Evolutionary conservation across 2,797 vertebrate genomes (phyloP), one percentile per base, ranked within the genome.

Genomic region (Sebastes melanostomus): DNA sequence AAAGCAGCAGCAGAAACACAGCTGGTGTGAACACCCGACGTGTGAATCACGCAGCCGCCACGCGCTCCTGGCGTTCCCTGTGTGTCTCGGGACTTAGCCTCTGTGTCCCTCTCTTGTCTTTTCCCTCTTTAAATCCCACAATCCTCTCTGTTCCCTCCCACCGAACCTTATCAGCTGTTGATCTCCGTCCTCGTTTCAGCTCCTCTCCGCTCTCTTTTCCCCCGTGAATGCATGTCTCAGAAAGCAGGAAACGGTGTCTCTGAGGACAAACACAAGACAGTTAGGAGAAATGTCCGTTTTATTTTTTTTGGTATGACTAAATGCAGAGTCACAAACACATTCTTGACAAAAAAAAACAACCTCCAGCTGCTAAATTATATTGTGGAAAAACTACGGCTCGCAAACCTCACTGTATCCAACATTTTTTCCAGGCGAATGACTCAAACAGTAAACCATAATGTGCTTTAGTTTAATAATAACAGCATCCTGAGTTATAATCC

Each of bases 91-190:
- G 36, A 36, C 36, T 36, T 36, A 24, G 54, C 38, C 56, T 18
- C 4, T 2, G 36, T 50, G 66, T 82, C 62, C 65, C 54, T 66
- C 36, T 59, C 38, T 68, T 80, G 54, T 80, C 70, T 72, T 63
- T 50, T 68, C 27, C 50, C 46, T 79, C 58, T 66, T 74, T 75
- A 76, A 86, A 87, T 78, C 58, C 65, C 74, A 60, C 62, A 62
- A 77, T 86, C 82, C 83, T 34, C 14, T 70, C 56, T 61, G 32
- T 59, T 72, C 63, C 56, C 22, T 66, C 86, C 59, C 59, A 16
- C 36, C 10, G 29, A 66, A 36, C 14, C 32, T 9, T 0, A 29
- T 5, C 68, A 71, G 75, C 75, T 24, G 50, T 67, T 86, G 42
- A 22, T 75, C 68, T 36, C 61, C 11, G 30, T 62, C 77, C 66